Base-by-base conservation (phyloP, 1,140 invertebrate genomes). In the Calephelis virginiensis region DNA sequence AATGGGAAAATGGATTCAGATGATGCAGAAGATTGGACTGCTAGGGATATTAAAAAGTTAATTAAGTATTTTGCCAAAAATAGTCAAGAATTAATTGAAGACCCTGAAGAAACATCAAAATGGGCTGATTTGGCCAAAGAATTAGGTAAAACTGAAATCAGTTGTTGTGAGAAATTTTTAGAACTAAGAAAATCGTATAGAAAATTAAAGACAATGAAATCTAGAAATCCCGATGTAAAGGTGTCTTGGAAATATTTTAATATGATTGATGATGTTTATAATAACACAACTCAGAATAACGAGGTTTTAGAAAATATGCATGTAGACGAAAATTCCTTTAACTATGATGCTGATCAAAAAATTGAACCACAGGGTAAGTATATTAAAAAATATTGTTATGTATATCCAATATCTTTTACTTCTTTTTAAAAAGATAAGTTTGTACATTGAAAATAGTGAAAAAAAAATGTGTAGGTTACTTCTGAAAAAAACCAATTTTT, bases 161-260 rank as follows among this genome's bases (percentile, higher is more conserved):
- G 76, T 50, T 85, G 85, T 40, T 78, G 76, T 17, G 80, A 85
- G 1, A 91, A 91, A 45, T 87, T 89, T 69, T 48, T 85, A n/a
- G 86, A 91, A 73, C 40, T 91, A 10, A 75, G 80, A 6, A 89
- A 89, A 61, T 88, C 83, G 9, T 91, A 89, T 69, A 78, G 81
- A 11, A 89, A 86, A 64, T 68, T 91, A 8, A 87, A 84, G 61
- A 87, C 85, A 0, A 85, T 86, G 80, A 87, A 81, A 43, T 61
- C 72, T 5, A 73, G 79, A 13, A 84, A 85, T 67, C 81, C 89
- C 2, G 78, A 84, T 14, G 78, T 78, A 3, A 89, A 86, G 43
- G 76, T 91, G 0, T 80, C 82, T 0, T 91, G 89, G 89, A 89
- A 86, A 60, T 89, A 89, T 72, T 91, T 83, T 63, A 80, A 74